Evolutionary conservation across 2,888 invertebrate genomes (phyloP), one percentile per base, ranked within the genome.

Genomic region (Nephrotoma flavescens): DNA sequence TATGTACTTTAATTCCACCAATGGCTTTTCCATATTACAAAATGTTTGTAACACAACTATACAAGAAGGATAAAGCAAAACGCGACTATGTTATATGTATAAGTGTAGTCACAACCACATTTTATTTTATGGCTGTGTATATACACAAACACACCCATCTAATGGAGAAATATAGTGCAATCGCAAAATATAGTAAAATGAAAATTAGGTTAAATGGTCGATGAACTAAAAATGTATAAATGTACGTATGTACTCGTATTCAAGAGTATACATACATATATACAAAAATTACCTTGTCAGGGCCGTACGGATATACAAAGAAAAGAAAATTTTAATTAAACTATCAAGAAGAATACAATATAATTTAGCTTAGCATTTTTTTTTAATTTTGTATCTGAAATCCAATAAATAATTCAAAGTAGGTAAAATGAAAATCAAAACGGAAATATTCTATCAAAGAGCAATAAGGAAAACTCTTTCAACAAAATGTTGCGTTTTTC

Each of bases 191-290:
- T 71, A 71, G 71, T 71, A 84, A 42, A 84, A 41, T 85, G 12
- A 52, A 86, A 86, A 57, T 41, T 86, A 42, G 86, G 86, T 86
- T 57, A 57, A 57, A 86, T 57, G 57, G 52, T 86, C 57, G 57
- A 44, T 42, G 86, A 86, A 86, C 86, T 86, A 41, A 71, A 31
- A 71, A 31, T 9, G 31, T 71, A 71, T 71, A 9, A 71, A 31
- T 9, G 31, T 71, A 71, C 31, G 4, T 71, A 71, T 11, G 4
- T 31, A 71, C 31, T 71, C 31, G 71, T 52, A 71, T 31, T 31
- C 12, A 31, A 7, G 31, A 71, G 31, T 71, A 31, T 31, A 31
- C 71, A 19, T 52, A 52, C n/a, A 52, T 6, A 15, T 3, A 15
- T 52, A 71, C 31, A 31, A 52, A 52, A n/a, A 15, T 52, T 41